Percentiles rank a stretch among this genome's conserved stretches.
These are phyloP conservation scores for Cerceris rybyensis DNA, from an alignment of 2,888 invertebrate genomes.

Conservation along the genomic window DNA sequence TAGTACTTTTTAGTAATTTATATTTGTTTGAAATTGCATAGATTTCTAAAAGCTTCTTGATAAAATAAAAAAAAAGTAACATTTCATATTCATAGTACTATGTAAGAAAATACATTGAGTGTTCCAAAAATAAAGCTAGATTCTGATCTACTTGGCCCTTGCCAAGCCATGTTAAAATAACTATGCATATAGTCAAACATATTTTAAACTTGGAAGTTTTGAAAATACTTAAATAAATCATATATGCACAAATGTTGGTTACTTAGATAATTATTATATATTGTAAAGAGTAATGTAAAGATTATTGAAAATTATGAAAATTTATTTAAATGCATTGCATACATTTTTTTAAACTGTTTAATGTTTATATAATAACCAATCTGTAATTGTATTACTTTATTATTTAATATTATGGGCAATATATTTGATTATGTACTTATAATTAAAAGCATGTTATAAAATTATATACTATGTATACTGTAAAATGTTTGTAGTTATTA, in stretches of 20 bases:
- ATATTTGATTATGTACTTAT: no score
- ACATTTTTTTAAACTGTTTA: no score
- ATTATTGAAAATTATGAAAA: no score
- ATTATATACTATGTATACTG: no score
- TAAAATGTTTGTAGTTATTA: no score
- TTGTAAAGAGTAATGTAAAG: no score
- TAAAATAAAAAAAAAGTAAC: background rate
- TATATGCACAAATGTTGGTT: background rate
- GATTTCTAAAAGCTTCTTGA: background rate
- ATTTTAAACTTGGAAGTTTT: conserved; percentile 1
- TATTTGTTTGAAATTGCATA: conserved; percentile 2
- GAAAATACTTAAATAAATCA: conserved; percentile 8
- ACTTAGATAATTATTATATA: conserved; percentile 1
- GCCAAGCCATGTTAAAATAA: conserved; percentile 65
- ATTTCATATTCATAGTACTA: conserved; percentile 6
- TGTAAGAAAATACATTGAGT: conserved; percentile 4
- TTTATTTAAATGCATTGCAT: no score
- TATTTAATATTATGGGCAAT: no score
- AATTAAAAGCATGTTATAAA: no score
- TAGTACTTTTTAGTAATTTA: background rate
- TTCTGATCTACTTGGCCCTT: conserved; percentile 60
- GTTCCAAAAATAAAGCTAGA: conserved; percentile 64
- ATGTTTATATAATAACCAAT: no score
- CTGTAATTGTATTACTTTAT: no score
- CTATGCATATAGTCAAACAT: conserved; percentile 31